phyloP scores from a whole-genome alignment of 2,113 vertebrate species.

The Myotis lucifugus region DNA sequence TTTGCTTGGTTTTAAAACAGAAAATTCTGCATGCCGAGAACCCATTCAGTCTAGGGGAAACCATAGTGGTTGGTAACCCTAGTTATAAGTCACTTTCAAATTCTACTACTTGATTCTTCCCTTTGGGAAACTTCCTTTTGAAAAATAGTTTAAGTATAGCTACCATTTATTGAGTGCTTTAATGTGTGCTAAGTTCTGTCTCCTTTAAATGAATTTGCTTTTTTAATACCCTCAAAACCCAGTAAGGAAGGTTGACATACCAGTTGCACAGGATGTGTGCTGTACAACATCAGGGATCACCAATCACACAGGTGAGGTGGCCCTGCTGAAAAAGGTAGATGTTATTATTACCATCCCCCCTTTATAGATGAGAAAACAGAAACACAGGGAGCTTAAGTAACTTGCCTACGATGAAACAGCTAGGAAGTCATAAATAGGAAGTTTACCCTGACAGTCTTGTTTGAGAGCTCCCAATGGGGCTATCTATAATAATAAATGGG shows the following conservation, averaged over 20 bases:
- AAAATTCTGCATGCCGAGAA: not conserved
- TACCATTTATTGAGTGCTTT: not conserved
- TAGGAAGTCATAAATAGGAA: not conserved
- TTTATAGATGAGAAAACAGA: not conserved
- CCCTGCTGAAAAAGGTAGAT: not conserved
- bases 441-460: not conserved
- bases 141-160: not conserved
- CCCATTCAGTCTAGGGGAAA: not conserved
- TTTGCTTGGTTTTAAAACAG: conserved; percentile 25
- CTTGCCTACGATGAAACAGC: not conserved
- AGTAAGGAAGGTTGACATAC: not conserved
- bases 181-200: not conserved
- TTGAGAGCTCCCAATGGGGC: not conserved
- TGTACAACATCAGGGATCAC: not conserved
- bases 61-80: not conserved
- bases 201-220: not conserved
- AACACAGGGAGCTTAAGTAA: not conserved
- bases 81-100: not conserved
- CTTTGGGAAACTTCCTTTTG: conserved; percentile 15
- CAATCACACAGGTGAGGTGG: not conserved
- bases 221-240: not conserved
- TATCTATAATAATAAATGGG: not conserved
- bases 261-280: not conserved
- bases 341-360: not conserved
- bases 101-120: conserved; percentile 14